These are phyloP conservation scores for Allygus modestus DNA, from an alignment of 2,888 invertebrate species.

Conservation along the genomic window DNA sequence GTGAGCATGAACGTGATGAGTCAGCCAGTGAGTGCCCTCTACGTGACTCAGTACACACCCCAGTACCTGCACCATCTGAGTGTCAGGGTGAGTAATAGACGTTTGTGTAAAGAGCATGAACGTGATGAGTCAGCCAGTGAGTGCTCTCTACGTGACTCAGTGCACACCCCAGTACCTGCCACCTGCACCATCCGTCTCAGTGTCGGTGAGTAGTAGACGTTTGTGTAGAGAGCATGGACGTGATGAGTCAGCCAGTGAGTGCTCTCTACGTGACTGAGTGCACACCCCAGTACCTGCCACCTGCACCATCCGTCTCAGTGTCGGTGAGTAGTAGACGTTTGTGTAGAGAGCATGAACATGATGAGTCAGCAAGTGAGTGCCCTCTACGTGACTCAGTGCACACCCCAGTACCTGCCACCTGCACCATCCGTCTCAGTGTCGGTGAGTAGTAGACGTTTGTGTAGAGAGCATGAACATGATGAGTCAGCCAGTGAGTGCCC, in stretches of 20 bases:
- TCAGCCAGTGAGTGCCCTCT: constrained; percentile 75
- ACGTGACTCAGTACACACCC: constrained; percentile 75
- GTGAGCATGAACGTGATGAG: constrained; percentile 74
- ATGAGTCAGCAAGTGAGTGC: constrained; percentile 75
- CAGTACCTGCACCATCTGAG: constrained; percentile 74
- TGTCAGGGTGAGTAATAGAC: constrained; percentile 73
- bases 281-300: constrained; percentile 73
- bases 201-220: constrained; percentile 73
- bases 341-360: constrained; percentile 73
- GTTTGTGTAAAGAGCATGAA: constrained; percentile 71
- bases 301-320: constrained; percentile 74
- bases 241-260: constrained; percentile 74
- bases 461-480: constrained; percentile 74
- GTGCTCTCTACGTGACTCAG: constrained; percentile 76
- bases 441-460: constrained; percentile 73
- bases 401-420: constrained; percentile 74
- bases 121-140: constrained; percentile 74
- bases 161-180: constrained; percentile 74
- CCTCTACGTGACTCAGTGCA: constrained; percentile 75
- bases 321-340: constrained; percentile 73
- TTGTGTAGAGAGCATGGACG: constrained; percentile 73
- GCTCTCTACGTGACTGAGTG: constrained; percentile 76
- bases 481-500: constrained; percentile 74
- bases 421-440: constrained; percentile 73
- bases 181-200: constrained; percentile 74